Evolutionary conservation across 2,888 invertebrate genomes (phyloP).

Genomic region (Luperina nickerlii): DNA sequence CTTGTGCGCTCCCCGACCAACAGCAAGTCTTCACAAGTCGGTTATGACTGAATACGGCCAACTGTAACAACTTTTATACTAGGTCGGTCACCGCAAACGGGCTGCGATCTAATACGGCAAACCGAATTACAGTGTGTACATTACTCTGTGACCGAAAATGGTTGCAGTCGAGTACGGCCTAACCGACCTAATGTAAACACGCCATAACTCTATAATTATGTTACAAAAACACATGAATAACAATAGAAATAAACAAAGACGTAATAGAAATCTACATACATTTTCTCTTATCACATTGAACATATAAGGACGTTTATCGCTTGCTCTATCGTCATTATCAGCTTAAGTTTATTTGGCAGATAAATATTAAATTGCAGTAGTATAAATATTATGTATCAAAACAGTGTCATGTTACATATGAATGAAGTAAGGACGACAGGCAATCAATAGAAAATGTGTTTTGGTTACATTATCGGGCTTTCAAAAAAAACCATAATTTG

Average conservation of each 20-base stretch:
- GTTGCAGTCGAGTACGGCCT: background rate
- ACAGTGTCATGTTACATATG: background rate
- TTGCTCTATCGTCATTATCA: constrained; percentile 32
- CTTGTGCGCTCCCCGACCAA: background rate
- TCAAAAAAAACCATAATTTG: background rate
- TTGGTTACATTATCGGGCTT: background rate
- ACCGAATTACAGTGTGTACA: background rate
- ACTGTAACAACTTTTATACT: too few relatives aligned
- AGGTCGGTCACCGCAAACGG: too few relatives aligned
- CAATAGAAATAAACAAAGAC: constrained; percentile 46
- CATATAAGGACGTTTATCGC: constrained; percentile 34
- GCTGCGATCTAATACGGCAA: background rate
- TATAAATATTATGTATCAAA: constrained; percentile 3
- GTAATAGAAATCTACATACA: constrained; percentile 37
- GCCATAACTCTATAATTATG: background rate
- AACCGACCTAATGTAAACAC: background rate
- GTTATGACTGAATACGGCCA: too few relatives aligned
- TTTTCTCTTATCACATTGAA: constrained; percentile 54
- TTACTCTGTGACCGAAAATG: background rate
- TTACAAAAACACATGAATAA: constrained; percentile 36
- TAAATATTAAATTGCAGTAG: constrained; percentile 33
- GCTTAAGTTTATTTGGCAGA: constrained; percentile 43
- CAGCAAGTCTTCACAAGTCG: background rate
- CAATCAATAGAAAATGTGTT: background rate
- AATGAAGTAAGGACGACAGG: background rate